Base-by-base conservation (phyloP, 2,888 invertebrate species). In the Nymphalis c-album region DNA sequence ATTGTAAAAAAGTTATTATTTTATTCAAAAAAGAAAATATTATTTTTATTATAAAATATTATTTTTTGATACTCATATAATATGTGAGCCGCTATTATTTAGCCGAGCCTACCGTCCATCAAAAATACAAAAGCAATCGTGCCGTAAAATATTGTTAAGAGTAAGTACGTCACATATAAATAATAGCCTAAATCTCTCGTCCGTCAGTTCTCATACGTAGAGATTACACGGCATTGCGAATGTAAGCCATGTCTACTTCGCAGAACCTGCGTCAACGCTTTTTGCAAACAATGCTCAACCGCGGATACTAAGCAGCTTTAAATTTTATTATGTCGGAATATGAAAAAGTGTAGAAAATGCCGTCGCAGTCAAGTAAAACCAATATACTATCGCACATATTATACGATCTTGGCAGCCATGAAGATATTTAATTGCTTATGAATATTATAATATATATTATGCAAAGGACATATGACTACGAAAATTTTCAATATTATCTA, bases 241-340 rank as follows among this genome's bases (percentile, higher is more conserved):
- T 68, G 69, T 68, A 68, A 67, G 60, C 71, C 68, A 60, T 66
- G 67, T 51, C 65, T 59, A 68, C 61, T 69, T 67, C 62, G 65
- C 64, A 55, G 51, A 68, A 59, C 70, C 66, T 61, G 55, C 68
- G 69, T 68, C 73, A 64, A 64, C 72, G 64, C 58, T 73, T 73
- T 73, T 73, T 72, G 60, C 66, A 67, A 67, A 71, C 69, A 73
- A 64, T 67, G 72, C 63, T 67, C 47, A 57, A 57, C 65, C 20
- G 59, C 61, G 69, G 68, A 68, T 72, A 67, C 64, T 72, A 73
- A 73, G 64, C 72, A 70, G 73, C 63, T 68, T 68, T 53, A 64
- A 66, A 63, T 64, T 73, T 68, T 67, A 67, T 69, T 71, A 64
- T 63, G 63, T 65, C 69, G 10, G 57, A 40, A 40, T 40, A 18